phyloP scores from a whole-genome alignment of 2,113 vertebrate species.

The Macrotus californicus region DNA sequence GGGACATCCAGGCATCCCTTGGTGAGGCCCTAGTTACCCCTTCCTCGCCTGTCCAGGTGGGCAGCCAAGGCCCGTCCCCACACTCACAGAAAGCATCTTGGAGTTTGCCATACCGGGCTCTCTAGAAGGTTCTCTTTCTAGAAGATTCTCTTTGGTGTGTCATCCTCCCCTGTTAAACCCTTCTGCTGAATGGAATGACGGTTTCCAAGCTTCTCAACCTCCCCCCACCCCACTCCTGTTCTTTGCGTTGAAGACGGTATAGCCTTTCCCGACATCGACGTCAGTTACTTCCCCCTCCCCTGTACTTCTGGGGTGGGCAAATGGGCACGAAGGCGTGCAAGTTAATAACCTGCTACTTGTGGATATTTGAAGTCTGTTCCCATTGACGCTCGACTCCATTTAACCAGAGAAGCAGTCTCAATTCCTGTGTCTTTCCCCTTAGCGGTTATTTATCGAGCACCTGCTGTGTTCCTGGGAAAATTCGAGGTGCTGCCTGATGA shows the following conservation, averaged over 20 bases:
- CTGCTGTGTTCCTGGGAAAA: too few species aligned
- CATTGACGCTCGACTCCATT: too few species aligned
- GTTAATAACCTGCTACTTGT: not conserved
- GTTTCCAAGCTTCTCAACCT: not conserved
- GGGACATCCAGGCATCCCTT: too few species aligned
- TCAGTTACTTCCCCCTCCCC: not conserved
- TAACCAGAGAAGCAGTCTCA: too few species aligned
- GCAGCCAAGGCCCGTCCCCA: not conserved
- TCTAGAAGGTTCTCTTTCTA: not conserved
- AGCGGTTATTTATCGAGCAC: not conserved
- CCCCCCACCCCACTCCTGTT: not conserved
- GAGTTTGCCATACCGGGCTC: accelerated
- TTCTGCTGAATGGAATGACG: not conserved
- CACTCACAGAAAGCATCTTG: too few species aligned
- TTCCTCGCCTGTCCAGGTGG: too few species aligned
- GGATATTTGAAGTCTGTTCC: not conserved
- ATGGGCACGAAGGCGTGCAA: not conserved
- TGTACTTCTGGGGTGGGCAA: too few species aligned
- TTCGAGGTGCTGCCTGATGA: not conserved
- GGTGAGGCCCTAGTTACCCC: too few species aligned
- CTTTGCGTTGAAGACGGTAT: not conserved
- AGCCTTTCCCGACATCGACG: accelerated
- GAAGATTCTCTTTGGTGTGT: not conserved
- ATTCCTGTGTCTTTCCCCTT: not conserved
- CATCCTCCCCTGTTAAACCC: not conserved